Evolutionary conservation across 1,140 invertebrate species (phyloP), one percentile per base, ranked within the genome.

Genomic region (Heliconius hewitsoni): DNA sequence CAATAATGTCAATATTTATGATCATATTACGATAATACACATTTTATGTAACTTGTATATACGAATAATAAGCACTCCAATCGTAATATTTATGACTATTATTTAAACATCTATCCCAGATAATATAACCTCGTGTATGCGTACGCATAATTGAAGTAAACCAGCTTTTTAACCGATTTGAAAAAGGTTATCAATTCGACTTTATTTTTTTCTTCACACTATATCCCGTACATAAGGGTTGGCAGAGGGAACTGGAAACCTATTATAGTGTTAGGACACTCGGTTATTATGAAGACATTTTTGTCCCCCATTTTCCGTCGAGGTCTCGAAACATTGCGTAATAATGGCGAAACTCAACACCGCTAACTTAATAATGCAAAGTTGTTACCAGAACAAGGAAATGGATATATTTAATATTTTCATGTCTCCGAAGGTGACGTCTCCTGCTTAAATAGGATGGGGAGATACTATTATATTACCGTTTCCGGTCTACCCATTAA

Each of bases 21-120:
- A 60, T 60, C 23, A 66, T 74, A 81, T 77, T 70, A 52, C 50
- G 6, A 78, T 79, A 76, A 60, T 77, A 84, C 82, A 85, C 83
- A 88, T 87, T 52, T 52, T 19, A 87, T 87, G 83, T 89, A 89
- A 85, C 84, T 86, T 87, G 86, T 89, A 88, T 86, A 87, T 85
- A 88, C 30, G 75, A 74, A 84, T 66, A 66, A 66, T 66, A 66
- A 27, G 60, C 60, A 66, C 60, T 84, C 70, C 50, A 77, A 34
- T 52, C 76, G 72, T 30, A 66, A 30, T 27, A 23, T 27, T 46
- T 16, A 16, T 66, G 27, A 66, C 8, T 66, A 13, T 66, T 66
- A 66, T 66, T 66, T 27, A 27, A 66, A 4, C 4, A 13, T 3
- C 4, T 66, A 5, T 66, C 13, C 55, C n/a, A 57, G 19, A 9